Evolutionary conservation across 2,888 invertebrate genomes (phyloP).

Genomic region (Blera fallax): DNA sequence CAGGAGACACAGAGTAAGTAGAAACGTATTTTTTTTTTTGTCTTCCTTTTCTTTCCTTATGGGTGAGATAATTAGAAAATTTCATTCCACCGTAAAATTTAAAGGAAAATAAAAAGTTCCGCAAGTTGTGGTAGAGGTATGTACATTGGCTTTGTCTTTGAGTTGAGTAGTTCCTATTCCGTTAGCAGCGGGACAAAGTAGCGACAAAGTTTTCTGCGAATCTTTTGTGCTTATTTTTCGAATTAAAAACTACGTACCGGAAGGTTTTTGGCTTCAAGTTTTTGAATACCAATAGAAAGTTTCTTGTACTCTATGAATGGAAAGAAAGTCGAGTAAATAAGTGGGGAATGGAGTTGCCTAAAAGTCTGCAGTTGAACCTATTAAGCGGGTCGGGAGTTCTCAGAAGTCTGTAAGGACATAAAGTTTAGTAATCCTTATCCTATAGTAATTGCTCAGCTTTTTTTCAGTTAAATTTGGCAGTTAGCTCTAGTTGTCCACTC

Average conservation of each 20-base stretch:
- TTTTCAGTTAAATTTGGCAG: too few relatives aligned
- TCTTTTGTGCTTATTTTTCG: slow-evolving; percentile 13
- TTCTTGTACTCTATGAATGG: background rate
- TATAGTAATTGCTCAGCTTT: background rate
- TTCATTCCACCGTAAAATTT: background rate
- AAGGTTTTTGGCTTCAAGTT: background rate
- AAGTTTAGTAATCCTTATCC: background rate
- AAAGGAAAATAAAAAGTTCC: background rate
- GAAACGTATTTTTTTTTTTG: background rate
- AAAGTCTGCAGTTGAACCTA: background rate
- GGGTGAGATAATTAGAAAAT: slow-evolving; percentile 52
- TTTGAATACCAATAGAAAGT: background rate
- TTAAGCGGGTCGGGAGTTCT: background rate
- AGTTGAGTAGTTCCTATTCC: background rate
- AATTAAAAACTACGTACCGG: slow-evolving; percentile 12
- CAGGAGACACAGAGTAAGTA: slow-evolving; percentile 53
- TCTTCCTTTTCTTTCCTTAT: background rate
- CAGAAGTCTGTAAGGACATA: background rate
- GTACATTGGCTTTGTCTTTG: background rate
- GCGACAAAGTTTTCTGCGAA: background rate
- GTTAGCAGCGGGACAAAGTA: background rate
- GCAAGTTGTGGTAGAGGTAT: background rate
- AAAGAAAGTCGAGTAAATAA: background rate
- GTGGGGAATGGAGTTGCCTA: background rate
- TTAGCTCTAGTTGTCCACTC: too few relatives aligned